Base-by-base conservation (phyloP, 2,797 vertebrate species). In the Melanogrammus aeglefinus region DNA sequence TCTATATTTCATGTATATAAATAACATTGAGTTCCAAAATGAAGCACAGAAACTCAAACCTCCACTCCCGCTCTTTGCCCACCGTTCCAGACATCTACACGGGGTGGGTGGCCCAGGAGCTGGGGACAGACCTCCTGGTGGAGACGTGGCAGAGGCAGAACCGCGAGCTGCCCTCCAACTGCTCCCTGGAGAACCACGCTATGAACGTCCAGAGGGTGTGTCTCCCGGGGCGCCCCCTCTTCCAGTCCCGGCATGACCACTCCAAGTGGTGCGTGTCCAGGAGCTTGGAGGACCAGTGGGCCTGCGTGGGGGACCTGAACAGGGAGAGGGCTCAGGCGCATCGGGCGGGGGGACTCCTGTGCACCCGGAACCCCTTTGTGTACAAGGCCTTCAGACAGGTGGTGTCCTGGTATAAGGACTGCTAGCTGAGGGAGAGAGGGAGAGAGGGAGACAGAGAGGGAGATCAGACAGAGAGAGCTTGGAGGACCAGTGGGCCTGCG, bases 191-290 rank as follows among this genome's bases (percentile, higher is more conserved):
- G 78, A 93, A 94, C 83, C 95, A 98, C 0, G 90, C 94, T 78
- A 92, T 97, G 90, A 98, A 98, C 84, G 90, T 97, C 85, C 91
- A 92, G 31, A 74, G 78, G 63, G 92, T 99, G 79, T 79, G 71
- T 35, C 83, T 92, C 3, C 91, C 94, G 1, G 29, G 81, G 35
- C 85, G 92, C 0, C 81, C 84, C 74, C 85, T 76, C 73, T 98
- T 98, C 81, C 77, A 73, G 73, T 97, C 96, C 33, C 72, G 86
- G 75, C 51, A 94, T 0, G 97, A 99, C 89, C 97, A 98, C 86
- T 95, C 97, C 44, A 99, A 99, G 90, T 98, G 97, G 97, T 96
- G 96, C 33, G 93, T 97, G 86, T 97, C 97, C 0, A 74, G 0
- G 74, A 12, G n/a, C 5, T 73, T 78, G 1, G 69, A 91, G 87